Evolutionary conservation across 2,797 vertebrate genomes (phyloP), one percentile per base, ranked within the genome.

Genomic region (Schizopygopsis malacanthus): DNA sequence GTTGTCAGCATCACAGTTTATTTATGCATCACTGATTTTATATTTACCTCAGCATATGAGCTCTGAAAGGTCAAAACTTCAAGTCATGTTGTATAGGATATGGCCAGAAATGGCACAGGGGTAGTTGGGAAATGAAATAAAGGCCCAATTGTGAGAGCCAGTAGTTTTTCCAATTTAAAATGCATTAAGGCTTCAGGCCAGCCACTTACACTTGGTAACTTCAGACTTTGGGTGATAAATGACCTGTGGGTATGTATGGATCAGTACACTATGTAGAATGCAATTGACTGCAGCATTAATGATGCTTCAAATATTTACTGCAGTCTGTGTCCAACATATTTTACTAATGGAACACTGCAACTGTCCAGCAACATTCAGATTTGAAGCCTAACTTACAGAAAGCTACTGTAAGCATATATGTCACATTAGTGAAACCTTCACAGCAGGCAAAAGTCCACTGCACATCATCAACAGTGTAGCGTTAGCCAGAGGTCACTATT

Each of bases 61-160:
- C 25, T 41, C 52, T 79, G 70, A 89, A 91, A 90, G 91, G 90
- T 91, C 85, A 89, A 89, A 89, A 82, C 78, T 67, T 28, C 54
- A 83, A 85, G 67, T 87, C 33, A 28, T 83, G 81, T 47, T 84
- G 6, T 43, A 73, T 81, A 63, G 28, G 28, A 52, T 72, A 69
- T 54, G 47, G 75, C 33, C 45, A 76, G 37, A 65, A 71, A 22
- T 47, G 73, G 50, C n/a, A 67, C 37, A 67, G 65, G 10, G 52
- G 25, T 47, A 59, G 22, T 8, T 11, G 28, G 43, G 4, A 43
- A 76, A 70, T 67, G 15, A 65, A 77, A 80, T 8, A 67, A 47
- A 61, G 25, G 11, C 22, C 71, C 54, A 2, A 13, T 50, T 69
- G 16, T 72, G 13, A 70, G 22, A 59, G 75, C 33, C 33, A 87